Evolutionary conservation across 2,113 vertebrate genomes (phyloP).

Genomic region (Pomatostomus ruficeps): DNA sequence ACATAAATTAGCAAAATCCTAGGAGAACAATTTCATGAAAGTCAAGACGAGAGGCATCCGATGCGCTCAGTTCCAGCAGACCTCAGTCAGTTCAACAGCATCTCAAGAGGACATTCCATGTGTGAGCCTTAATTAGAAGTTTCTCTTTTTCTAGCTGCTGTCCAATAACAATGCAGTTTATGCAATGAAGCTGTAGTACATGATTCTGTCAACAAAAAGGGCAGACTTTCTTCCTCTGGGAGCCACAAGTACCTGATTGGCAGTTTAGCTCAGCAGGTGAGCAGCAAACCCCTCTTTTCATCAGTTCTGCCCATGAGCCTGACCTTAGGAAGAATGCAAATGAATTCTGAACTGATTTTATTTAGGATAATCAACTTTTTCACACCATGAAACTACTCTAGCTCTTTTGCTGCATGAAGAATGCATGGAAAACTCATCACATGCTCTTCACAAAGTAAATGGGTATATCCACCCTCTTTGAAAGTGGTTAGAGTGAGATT

Average conservation of each 20-base stretch:
- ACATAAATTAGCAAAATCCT: neutral
- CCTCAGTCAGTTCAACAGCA: neutral
- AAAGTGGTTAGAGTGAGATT: neutral
- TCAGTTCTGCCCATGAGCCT: neutral
- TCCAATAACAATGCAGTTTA: neutral
- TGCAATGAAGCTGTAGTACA: neutral
- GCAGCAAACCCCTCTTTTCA: neutral
- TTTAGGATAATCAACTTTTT: neutral
- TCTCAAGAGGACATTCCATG: neutral
- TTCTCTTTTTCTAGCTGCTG: neutral
- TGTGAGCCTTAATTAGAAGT: neutral
- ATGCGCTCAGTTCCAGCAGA: neutral
- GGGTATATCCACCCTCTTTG: neutral
- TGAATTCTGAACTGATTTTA: neutral
- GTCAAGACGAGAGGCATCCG: neutral
- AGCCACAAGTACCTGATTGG: neutral
- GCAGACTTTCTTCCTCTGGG: neutral
- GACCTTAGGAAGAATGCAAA: neutral
- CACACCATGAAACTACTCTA: neutral
- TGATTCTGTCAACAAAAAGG: neutral
- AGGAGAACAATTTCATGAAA: neutral
- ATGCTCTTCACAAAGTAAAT: neutral
- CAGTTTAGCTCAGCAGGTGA: neutral
- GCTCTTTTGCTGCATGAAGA: neutral
- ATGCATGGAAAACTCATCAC: neutral